phyloP scores from a whole-genome alignment of 2,113 vertebrate genomes.

The Xenus cinereus region DNA sequence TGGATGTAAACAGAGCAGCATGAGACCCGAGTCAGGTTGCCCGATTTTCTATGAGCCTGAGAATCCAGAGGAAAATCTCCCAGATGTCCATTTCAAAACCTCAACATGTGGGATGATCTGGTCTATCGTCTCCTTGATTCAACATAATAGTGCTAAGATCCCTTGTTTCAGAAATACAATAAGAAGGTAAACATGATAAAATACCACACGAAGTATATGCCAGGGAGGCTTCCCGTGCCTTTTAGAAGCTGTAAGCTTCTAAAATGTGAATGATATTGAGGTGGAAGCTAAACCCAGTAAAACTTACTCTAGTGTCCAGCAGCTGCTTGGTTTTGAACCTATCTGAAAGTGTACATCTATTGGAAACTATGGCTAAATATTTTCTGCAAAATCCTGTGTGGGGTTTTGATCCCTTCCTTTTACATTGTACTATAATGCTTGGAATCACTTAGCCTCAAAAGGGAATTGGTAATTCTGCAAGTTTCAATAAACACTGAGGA shows the following conservation, averaged over 20 bases:
- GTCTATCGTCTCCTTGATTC: background rate
- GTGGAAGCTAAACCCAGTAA: background rate
- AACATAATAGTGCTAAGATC: background rate
- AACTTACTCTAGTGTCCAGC: background rate
- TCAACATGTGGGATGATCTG: background rate
- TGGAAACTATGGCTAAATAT: background rate
- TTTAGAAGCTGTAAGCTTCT: background rate
- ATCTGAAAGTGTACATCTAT: background rate
- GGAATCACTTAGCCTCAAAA: background rate
- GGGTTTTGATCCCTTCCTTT: background rate
- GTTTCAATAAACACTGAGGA: background rate
- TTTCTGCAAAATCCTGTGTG: background rate
- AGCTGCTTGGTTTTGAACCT: background rate
- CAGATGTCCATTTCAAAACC: background rate
- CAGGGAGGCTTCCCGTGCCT: background rate
- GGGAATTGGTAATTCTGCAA: background rate
- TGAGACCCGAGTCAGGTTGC: background rate
- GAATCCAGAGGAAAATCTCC: background rate
- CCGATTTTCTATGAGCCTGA: background rate
- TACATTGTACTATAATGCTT: background rate
- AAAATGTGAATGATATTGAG: background rate
- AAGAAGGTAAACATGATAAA: background rate
- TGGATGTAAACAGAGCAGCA: background rate
- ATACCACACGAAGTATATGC: background rate
- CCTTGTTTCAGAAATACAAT: background rate